phyloP scores from a whole-genome alignment of 2,888 invertebrate genomes.

The Lacanobia oleracea region DNA sequence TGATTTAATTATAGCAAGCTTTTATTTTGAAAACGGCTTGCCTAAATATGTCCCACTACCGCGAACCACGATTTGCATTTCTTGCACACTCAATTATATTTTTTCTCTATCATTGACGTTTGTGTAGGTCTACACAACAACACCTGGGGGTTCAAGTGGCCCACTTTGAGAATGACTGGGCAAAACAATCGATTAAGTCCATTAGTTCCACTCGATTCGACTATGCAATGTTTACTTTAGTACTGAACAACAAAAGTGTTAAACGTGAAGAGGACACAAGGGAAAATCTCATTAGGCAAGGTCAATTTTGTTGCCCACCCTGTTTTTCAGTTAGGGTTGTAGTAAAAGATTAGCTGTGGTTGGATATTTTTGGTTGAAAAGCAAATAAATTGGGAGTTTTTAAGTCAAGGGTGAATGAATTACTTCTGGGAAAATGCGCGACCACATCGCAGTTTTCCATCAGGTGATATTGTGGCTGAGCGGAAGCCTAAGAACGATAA shows the following conservation, averaged over 20 bases:
- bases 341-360: slow-evolving; percentile 7
- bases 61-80: no score
- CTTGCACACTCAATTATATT: no score
- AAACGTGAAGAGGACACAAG: slow-evolving; percentile 29
- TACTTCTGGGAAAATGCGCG: no score
- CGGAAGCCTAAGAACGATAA: no score
- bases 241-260: slow-evolving; percentile 41
- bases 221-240: slow-evolving; percentile 70
- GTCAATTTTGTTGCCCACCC: slow-evolving; percentile 43
- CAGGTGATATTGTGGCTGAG: no score
- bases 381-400: no score
- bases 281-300: slow-evolving; percentile 52
- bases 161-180: not conserved
- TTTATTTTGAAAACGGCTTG: no score
- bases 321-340: not conserved
- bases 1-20: not conserved
- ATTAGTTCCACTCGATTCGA: slow-evolving; percentile 73
- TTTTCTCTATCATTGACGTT: no score
- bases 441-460: no score
- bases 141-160: not conserved
- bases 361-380: slow-evolving; percentile 9
- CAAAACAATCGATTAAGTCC: slow-evolving; percentile 70
- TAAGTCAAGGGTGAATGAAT: no score
- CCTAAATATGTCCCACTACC: no score
- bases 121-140: no score